Evolutionary conservation across 2,113 vertebrate genomes (phyloP).

Genomic region (Benthochromis sp.): DNA sequence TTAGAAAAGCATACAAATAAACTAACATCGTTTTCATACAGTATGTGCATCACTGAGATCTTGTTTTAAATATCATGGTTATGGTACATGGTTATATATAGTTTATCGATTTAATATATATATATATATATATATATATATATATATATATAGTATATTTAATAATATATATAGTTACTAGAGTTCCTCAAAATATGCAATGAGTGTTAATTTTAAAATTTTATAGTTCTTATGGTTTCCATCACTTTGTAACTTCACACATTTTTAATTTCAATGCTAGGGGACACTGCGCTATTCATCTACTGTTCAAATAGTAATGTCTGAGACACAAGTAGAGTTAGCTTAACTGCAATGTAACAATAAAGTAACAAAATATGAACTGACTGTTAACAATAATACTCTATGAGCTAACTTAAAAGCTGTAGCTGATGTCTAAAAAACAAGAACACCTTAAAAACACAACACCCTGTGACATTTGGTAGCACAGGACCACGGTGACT

Average conservation of each 20-base stretch:
- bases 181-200: not conserved
- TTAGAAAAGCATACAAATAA: not conserved
- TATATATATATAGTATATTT: not conserved
- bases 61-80: not conserved
- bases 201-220: not conserved
- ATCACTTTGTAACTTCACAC: not conserved
- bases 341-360: not conserved
- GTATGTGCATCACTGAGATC: not conserved
- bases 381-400: not conserved
- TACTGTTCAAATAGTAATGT: not conserved
- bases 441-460: not conserved
- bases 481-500: not conserved
- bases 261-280: not conserved
- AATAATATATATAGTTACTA: not conserved
- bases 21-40: not conserved
- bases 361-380: not conserved
- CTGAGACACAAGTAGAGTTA: not conserved
- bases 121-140: not conserved
- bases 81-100: not conserved
- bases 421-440: not conserved
- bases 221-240: not conserved
- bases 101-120: not conserved
- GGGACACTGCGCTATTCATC: not conserved
- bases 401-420: not conserved
- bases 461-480: not conserved